Percentiles rank a stretch among this genome's conserved stretches.
phyloP scores from a whole-genome alignment of 2,113 vertebrate species.

The Peromyscus californicus region DNA sequence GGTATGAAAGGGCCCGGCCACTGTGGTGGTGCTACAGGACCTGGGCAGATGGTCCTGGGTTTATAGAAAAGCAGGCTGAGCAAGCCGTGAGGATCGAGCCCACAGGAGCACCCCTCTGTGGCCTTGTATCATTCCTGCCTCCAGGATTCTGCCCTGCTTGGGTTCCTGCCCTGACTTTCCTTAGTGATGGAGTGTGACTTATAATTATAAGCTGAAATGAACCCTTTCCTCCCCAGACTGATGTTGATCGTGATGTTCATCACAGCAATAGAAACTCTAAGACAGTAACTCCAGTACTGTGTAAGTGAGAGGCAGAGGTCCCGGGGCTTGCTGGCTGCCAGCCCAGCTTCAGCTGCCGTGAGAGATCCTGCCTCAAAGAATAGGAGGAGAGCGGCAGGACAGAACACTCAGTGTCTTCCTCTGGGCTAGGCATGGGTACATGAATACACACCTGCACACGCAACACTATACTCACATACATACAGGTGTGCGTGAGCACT shows the following conservation, averaged over 20 bases:
- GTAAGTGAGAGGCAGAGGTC: background rate
- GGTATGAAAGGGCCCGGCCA: fast-evolving
- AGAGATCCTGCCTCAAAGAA: background rate
- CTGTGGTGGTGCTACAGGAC: background rate
- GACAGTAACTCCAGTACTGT: background rate
- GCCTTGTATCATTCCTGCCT: background rate
- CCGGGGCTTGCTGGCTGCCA: no score
- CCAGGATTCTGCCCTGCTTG: background rate
- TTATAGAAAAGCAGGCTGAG: background rate
- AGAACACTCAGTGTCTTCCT: background rate
- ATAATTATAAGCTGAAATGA: background rate
- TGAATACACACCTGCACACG: background rate
- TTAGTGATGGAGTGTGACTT: background rate
- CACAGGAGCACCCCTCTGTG: background rate
- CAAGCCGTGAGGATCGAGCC: background rate
- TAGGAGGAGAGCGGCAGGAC: background rate
- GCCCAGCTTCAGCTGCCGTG: background rate
- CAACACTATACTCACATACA: background rate
- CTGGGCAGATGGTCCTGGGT: background rate
- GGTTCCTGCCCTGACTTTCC: background rate
- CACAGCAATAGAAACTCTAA: background rate
- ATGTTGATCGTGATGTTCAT: background rate
- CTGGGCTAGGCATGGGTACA: background rate
- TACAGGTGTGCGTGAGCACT: background rate
- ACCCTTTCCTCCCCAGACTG: background rate